phyloP scores from a whole-genome alignment of 2,888 invertebrate species.

The Conops quadrifasciatus region DNA sequence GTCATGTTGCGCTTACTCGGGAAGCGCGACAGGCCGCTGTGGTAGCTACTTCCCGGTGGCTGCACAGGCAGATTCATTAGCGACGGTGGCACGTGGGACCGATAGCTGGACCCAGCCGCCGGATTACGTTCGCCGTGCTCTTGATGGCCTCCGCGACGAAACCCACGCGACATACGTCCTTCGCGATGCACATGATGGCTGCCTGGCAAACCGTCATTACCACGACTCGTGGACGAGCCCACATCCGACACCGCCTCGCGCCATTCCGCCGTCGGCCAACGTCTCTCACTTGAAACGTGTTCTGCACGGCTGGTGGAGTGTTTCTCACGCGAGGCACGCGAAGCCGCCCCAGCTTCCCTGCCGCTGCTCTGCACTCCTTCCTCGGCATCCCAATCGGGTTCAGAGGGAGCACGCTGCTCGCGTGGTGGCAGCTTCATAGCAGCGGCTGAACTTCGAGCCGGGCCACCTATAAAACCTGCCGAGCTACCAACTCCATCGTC shows the following conservation, averaged over 20 bases:
- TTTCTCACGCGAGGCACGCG: conserved; percentile 43
- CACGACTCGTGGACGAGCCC: conserved; percentile 35
- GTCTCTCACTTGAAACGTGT: conserved; percentile 40
- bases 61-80: conserved; percentile 59
- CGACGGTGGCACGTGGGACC: conserved; percentile 58
- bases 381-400: conserved; percentile 63
- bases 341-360: conserved; percentile 37
- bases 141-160: conserved; percentile 50
- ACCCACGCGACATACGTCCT: conserved; percentile 15
- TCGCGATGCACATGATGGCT: conserved; percentile 53
- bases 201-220: neutral
- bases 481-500: conserved; percentile 46
- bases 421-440: conserved; percentile 39
- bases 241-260: conserved; percentile 51
- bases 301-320: conserved; percentile 33
- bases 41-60: conserved; percentile 39
- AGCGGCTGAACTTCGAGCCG: conserved; percentile 50
- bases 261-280: conserved; percentile 56
- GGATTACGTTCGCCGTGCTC: conserved; percentile 52
- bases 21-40: conserved; percentile 53
- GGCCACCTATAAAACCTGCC: conserved; percentile 56
- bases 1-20: conserved; percentile 60
- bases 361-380: conserved; percentile 50
- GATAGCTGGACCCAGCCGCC: conserved; percentile 48
- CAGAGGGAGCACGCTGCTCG: conserved; percentile 56